These are phyloP conservation scores for Trichonephila inaurata DNA, from an alignment of 1,140 invertebrate species.

Conservation along the genomic window DNA sequence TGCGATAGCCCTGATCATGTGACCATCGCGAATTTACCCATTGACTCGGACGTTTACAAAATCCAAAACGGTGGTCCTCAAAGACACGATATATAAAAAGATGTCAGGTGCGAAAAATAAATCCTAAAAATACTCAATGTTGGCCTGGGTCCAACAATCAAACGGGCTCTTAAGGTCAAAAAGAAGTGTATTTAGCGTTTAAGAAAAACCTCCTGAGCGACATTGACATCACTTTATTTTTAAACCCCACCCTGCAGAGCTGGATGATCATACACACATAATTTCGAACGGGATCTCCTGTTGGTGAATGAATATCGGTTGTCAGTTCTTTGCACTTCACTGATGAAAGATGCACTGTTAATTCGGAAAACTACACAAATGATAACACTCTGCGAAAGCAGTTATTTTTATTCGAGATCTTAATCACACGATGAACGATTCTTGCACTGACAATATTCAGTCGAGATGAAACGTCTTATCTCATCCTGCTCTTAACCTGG, in stretches of 20 bases:
- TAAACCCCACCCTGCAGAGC: slow-evolving; percentile 4
- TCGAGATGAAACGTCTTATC: neutral
- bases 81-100: neutral
- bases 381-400: neutral
- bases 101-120: slow-evolving; percentile 33
- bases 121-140: slow-evolving; percentile 48
- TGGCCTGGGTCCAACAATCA: slow-evolving; percentile 43
- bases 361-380: neutral
- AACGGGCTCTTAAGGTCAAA: slow-evolving; percentile 30
- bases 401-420: neutral
- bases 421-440: neutral
- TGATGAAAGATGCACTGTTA: neutral
- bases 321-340: neutral
- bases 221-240: slow-evolving; percentile 62
- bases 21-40: too few relatives aligned
- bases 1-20: too few relatives aligned
- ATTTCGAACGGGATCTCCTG: neutral
- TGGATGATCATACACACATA: neutral
- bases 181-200: slow-evolving; percentile 56
- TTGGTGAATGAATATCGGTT: neutral
- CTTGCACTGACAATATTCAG: neutral
- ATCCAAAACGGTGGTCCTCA: neutral
- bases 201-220: neutral
- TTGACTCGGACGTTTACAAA: too few relatives aligned
- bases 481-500: neutral